Evolutionary conservation across 2,113 vertebrate genomes (phyloP).

Genomic region (Pollimyrus isidori): DNA sequence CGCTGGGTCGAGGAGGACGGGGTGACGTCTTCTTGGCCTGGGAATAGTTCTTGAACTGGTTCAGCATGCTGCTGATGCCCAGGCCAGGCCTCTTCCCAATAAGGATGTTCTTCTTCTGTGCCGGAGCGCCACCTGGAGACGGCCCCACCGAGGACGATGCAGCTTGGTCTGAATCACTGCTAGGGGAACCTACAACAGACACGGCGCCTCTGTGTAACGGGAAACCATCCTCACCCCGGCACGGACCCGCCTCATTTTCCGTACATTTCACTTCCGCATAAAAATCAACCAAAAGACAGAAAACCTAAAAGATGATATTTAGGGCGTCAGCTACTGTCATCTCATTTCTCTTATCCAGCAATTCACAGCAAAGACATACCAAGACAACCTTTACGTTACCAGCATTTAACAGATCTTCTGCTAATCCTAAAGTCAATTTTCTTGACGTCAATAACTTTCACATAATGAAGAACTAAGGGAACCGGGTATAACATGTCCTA

Average conservation of each 20-base stretch:
- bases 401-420: not conserved
- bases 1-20: conserved; percentile 68
- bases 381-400: not conserved
- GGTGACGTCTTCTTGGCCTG: conserved; percentile 74
- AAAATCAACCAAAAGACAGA: not conserved
- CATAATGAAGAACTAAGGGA: not conserved
- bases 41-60: conserved; percentile 73
- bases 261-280: not conserved
- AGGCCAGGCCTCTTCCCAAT: conserved; percentile 73
- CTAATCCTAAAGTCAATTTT: not conserved
- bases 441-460: not conserved
- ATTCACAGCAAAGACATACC: not conserved
- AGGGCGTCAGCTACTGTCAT: not conserved
- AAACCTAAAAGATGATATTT: not conserved
- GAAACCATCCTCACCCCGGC: not conserved
- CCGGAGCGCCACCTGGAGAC: conserved; percentile 36
- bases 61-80: conserved; percentile 71
- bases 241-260: not conserved
- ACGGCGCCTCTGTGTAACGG: not conserved
- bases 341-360: not conserved
- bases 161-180: conserved; percentile 14
- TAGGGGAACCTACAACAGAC: conserved; percentile 42
- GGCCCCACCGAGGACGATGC: conserved; percentile 40
- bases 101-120: conserved; percentile 63
- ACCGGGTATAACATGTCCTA: not conserved